These are phyloP conservation scores for Saxidomus purpurata DNA, from an alignment of 1,140 invertebrate species.

Conservation along the genomic window DNA sequence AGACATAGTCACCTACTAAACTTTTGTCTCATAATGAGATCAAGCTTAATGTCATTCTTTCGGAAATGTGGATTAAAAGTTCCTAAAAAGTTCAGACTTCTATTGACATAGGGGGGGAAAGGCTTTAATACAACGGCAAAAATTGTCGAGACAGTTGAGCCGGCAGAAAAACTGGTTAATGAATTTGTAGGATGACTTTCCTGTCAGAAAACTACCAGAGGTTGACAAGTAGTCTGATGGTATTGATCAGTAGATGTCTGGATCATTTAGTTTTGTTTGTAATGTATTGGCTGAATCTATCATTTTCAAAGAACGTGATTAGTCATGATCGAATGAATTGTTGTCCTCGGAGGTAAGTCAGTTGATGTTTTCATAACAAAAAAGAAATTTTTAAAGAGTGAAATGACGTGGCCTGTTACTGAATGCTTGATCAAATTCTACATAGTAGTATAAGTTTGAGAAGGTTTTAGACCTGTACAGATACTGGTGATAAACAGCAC, in stretches of 20 bases:
- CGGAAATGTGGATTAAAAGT: background rate
- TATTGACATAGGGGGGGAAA: background rate
- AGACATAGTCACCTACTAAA: constrained; percentile 8
- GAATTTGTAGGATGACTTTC: constrained; percentile 8
- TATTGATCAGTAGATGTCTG: background rate
- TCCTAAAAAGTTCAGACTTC: background rate
- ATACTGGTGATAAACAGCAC: no score
- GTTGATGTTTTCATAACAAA: no score
- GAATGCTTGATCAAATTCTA: no score
- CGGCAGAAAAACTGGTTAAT: background rate
- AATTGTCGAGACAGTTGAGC: background rate
- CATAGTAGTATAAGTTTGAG: no score
- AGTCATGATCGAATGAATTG: background rate
- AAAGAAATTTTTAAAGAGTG: no score
- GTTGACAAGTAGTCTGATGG: background rate
- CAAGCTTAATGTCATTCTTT: background rate
- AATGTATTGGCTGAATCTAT: background rate
- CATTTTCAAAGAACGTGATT: background rate
- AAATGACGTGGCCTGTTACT: no score
- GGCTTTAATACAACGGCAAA: background rate
- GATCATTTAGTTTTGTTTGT: background rate
- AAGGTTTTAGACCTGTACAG: no score
- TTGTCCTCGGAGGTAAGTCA: background rate
- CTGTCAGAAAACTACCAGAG: background rate
- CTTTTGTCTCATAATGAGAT: background rate